These are phyloP conservation scores for Drosophila setosimentum DNA, from an alignment of 2,888 invertebrate species.

Conservation along the genomic window DNA sequence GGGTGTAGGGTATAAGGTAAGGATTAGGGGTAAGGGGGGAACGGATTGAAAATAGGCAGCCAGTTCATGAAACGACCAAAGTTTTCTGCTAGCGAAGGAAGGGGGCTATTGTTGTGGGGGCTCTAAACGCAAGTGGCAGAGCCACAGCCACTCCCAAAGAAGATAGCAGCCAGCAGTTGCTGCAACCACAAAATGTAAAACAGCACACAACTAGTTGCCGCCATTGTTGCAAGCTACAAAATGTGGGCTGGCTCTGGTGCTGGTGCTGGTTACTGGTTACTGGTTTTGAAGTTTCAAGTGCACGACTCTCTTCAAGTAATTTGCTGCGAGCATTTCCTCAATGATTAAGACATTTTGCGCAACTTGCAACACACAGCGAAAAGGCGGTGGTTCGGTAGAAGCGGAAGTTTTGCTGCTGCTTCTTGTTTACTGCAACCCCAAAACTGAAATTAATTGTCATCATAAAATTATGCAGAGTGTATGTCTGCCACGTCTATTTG, in stretches of 20 bases:
- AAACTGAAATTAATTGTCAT: constrained; percentile 72
- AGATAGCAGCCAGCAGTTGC: constrained; percentile 16
- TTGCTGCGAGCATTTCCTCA: constrained; percentile 55
- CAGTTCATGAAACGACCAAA: constrained; percentile 39
- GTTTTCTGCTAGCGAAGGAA: not conserved
- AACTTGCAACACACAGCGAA: constrained; percentile 23
- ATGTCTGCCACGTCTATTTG: constrained; percentile 12
- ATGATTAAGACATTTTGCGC: constrained; percentile 59
- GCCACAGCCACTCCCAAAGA: not conserved
- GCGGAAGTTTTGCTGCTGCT: not conserved
- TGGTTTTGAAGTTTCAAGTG: constrained; percentile 45
- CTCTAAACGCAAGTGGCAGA: constrained; percentile 20
- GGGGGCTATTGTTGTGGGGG: not conserved
- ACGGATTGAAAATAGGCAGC: constrained; percentile 22
- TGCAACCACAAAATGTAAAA: constrained; percentile 46
- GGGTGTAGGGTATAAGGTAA: not conserved
- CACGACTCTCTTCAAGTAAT: constrained; percentile 49
- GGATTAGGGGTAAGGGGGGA: not conserved
- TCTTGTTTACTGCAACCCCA: constrained; percentile 41
- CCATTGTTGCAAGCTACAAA: constrained; percentile 36
- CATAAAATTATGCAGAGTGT: constrained; percentile 70
- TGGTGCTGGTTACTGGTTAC: too few relatives aligned
- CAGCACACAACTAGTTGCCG: constrained; percentile 26
- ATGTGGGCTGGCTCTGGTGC: not conserved
- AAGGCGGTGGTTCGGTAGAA: not conserved